Base-by-base conservation (phyloP, 2,888 invertebrate species). In the Drosophila trichaetosa region DNA sequence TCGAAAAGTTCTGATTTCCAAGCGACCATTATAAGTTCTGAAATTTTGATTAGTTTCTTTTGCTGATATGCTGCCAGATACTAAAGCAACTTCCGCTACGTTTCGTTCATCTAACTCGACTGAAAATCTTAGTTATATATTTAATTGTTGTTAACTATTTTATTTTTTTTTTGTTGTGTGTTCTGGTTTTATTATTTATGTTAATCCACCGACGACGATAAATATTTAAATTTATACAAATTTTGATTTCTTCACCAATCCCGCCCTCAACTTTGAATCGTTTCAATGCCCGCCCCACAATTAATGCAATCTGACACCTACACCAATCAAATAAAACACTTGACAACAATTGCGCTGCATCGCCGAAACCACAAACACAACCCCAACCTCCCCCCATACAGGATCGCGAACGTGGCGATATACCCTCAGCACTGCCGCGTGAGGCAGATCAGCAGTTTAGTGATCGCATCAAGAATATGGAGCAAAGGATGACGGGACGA, bases 401-500 rank as follows among this genome's bases (percentile, higher is more conserved):
- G 93, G 93, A 93, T 91, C 93, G 93, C 24, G 93, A 93, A 73
- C 92, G 93, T 64, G 91, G 92, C 34, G 92, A 91, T 68, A 93
- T 93, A 77, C 90, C 87, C 46, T 93, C 93, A n/a, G 92, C 93
- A 7, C 27, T 91, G 79, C 92, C 92, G 16, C 90, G 92, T 58
- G 87, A 83, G n/a, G 77, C 90, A 46, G 93, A 93, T 76, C 93
- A 93, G 72, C 93, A 93, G 82, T 93, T 93, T 79, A 93, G 92
- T 70, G 93, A 93, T 89, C 93, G 93, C 81, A 95, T 97, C 70
- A 96, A 95, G 92, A 95, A 95, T 66, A 95, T 98, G 74, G 98
- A 98, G 82, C 96, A 97, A 79, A 96, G 97, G 79, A 95, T 97
- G 74, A 95, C 95, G 62, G 95, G 95, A 54, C 94, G 94, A 5